phyloP scores from a whole-genome alignment of 2,113 vertebrate genomes.

The Craseonycteris thonglongyai region DNA sequence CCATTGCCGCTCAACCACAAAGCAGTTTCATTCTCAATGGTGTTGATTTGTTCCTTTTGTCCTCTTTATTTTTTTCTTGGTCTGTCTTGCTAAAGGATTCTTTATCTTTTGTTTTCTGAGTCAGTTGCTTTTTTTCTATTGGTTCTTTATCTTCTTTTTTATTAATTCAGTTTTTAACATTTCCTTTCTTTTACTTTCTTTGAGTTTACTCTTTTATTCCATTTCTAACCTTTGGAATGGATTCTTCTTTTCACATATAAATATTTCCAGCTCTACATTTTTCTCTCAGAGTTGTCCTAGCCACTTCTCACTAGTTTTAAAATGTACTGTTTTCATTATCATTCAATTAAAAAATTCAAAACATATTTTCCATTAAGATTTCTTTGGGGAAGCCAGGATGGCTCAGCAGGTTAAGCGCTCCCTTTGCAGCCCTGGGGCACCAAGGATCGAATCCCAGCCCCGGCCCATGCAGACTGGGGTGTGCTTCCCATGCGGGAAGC shows the following conservation, averaged over 20 bases:
- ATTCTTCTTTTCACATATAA: neutral
- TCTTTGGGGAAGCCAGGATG: no score
- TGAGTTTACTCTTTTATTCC: neutral
- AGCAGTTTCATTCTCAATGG: neutral
- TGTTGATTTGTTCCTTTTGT: neutral
- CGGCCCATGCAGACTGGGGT: no score
- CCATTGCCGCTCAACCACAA: neutral
- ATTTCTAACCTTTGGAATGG: neutral
- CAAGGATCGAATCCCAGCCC: no score
- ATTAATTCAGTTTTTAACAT: neutral
- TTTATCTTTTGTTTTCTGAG: constrained; percentile 32
- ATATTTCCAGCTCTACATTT: neutral
- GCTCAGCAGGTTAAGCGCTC: no score
- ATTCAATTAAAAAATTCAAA: neutral
- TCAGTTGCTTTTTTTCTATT: neutral
- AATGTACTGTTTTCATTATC: neutral
- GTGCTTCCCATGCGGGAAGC: no score
- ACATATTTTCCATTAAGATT: constrained; percentile 10
- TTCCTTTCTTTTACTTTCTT: constrained; percentile 6
- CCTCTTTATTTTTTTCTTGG: neutral
- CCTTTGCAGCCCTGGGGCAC: no score
- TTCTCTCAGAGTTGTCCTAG: neutral
- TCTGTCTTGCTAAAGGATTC: neutral
- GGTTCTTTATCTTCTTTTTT: constrained; percentile 12
- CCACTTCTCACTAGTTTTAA: neutral